Conservation (phyloP, 2,797 vertebrate species). For the Ceryle rudis region DNA sequence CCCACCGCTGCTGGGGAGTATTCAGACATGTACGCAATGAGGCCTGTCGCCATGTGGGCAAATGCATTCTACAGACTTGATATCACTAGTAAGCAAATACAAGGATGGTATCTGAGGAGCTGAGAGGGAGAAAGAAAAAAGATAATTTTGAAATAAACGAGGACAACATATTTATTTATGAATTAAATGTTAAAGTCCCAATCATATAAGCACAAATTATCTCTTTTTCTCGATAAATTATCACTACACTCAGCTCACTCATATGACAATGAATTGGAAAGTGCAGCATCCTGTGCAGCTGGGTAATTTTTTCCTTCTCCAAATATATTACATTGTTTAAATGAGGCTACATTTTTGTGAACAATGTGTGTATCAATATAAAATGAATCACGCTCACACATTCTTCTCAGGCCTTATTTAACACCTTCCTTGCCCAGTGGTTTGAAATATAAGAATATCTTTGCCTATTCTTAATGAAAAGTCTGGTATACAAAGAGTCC, state of each 20-base stretch:
- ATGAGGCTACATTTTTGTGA: slow-evolving; percentile 8
- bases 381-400: background rate
- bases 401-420: slow-evolving; percentile 20
- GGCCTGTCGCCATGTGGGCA: background rate
- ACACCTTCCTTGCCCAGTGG: slow-evolving; percentile 8
- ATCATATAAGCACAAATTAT: background rate
- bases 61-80: background rate
- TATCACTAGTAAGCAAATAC: background rate
- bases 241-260: background rate
- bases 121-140: background rate
- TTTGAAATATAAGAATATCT: background rate
- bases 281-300: background rate
- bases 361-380: background rate
- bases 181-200: background rate
- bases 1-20: background rate
- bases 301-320: slow-evolving; percentile 5
- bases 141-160: background rate
- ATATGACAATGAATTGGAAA: background rate
- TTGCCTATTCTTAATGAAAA: background rate
- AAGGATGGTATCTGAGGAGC: background rate
- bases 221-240: slow-evolving; percentile 2
- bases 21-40: background rate
- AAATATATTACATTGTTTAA: slow-evolving; percentile 30
- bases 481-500: background rate
- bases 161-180: background rate